phyloP scores from a whole-genome alignment of 2,888 invertebrate genomes.

The Homarus gammarus region DNA sequence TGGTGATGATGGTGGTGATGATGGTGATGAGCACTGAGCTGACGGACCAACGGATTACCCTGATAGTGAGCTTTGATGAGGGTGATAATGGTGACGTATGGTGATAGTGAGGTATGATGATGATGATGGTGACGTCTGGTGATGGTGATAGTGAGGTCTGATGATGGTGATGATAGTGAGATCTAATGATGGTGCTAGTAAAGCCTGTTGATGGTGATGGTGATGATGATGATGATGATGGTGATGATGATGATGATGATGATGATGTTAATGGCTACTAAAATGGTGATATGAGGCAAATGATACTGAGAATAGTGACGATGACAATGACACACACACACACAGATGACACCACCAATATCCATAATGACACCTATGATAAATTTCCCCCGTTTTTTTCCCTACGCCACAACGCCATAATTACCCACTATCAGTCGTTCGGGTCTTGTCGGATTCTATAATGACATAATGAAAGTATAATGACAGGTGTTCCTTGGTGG shows the following conservation, averaged over 20 bases:
- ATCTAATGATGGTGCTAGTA: neutral
- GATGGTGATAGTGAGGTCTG: neutral
- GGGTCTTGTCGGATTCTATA: too few relatives aligned
- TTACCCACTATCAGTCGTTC: too few relatives aligned
- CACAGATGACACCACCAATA: too few relatives aligned
- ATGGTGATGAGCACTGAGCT: conserved; percentile 9
- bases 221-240: neutral
- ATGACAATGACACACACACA: neutral
- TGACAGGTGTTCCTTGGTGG: too few relatives aligned
- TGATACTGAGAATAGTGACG: neutral
- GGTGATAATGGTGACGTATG: conserved; percentile 10
- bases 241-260: neutral
- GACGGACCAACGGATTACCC: neutral
- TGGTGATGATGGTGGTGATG: neutral
- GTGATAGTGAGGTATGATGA: neutral
- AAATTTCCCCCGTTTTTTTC: too few relatives aligned
- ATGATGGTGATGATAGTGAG: neutral
- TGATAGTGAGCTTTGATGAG: neutral
- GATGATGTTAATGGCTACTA: neutral
- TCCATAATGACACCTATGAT: too few relatives aligned
- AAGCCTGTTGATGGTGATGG: neutral
- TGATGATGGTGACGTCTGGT: neutral
- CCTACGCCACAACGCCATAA: too few relatives aligned
- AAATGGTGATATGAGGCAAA: neutral
- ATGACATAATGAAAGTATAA: too few relatives aligned